Conservation (phyloP, 2,797 vertebrate genomes). For the Borostomias antarcticus region DNA sequence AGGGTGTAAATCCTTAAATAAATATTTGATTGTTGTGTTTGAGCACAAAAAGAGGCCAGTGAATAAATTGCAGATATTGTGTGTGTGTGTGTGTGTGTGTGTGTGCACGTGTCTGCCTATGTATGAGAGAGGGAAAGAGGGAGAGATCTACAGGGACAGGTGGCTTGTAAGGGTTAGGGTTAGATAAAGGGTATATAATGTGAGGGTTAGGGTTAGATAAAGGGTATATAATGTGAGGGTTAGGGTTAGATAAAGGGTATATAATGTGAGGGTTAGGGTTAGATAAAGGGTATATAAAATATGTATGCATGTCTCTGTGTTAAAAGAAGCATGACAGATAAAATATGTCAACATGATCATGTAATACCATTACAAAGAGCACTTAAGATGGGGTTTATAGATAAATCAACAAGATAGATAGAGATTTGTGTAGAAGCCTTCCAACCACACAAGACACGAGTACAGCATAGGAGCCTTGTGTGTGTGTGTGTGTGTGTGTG, state of each 20-base stretch:
- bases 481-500: neutral
- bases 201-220: too few species aligned
- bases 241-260: too few species aligned
- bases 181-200: too few species aligned
- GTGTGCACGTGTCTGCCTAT: neutral
- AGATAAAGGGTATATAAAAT: slow-evolving; percentile 12
- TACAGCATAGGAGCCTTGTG: neutral
- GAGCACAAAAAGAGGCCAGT: slow-evolving; percentile 24
- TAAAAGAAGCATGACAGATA: slow-evolving; percentile 23
- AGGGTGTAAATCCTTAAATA: slow-evolving; percentile 38
- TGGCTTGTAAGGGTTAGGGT: neutral
- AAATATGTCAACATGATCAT: slow-evolving; percentile 29
- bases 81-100: neutral
- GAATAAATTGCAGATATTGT: slow-evolving; percentile 32
- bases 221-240: too few species aligned
- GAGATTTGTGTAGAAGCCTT: too few species aligned
- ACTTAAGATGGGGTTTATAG: slow-evolving; percentile 36
- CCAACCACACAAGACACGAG: too few species aligned
- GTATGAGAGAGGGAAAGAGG: neutral
- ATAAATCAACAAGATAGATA: too few species aligned
- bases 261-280: too few species aligned
- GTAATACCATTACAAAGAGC: slow-evolving; percentile 50
- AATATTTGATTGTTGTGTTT: slow-evolving; percentile 53
- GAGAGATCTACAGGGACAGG: neutral
- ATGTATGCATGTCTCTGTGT: slow-evolving; percentile 13